phyloP scores from a whole-genome alignment of 2,113 vertebrate species.

The Plecturocebus donacophilus region DNA sequence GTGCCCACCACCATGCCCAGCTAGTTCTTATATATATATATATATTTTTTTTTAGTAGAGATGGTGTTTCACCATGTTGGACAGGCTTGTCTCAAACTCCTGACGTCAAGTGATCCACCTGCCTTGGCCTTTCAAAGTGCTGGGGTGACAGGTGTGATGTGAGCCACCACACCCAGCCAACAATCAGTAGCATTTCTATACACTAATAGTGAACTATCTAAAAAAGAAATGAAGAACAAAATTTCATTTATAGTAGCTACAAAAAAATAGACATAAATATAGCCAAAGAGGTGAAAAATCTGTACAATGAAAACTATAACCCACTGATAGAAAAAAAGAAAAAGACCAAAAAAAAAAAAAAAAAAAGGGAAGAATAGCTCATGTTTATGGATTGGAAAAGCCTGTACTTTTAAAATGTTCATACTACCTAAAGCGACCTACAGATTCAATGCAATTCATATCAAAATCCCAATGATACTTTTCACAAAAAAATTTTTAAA shows the following conservation, averaged over 20 bases:
- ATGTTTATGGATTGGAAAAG: not conserved
- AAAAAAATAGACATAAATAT: not conserved
- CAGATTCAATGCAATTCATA: not conserved
- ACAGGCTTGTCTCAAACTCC: too few species aligned
- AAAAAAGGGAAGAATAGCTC: not conserved
- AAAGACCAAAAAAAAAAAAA: not conserved
- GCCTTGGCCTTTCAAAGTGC: too few species aligned
- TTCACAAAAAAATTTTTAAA: not conserved
- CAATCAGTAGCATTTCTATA: not conserved
- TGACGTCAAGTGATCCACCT: too few species aligned
- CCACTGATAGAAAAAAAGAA: not conserved
- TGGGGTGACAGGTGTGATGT: too few species aligned
- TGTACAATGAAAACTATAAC: not conserved
- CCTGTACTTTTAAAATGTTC: not conserved
- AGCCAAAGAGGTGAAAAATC: not conserved
- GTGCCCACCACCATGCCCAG: too few species aligned
- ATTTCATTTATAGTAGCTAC: not conserved
- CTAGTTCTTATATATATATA: too few species aligned
- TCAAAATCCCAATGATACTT: not conserved
- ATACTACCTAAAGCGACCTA: not conserved
- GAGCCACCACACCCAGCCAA: not conserved
- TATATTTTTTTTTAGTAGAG: too few species aligned
- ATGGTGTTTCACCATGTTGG: too few species aligned
- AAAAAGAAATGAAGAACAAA: not conserved
- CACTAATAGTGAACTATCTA: not conserved